These are phyloP conservation scores for Apomyelois bistriatella DNA, from an alignment of 2,888 invertebrate species.

Conservation along the genomic window DNA sequence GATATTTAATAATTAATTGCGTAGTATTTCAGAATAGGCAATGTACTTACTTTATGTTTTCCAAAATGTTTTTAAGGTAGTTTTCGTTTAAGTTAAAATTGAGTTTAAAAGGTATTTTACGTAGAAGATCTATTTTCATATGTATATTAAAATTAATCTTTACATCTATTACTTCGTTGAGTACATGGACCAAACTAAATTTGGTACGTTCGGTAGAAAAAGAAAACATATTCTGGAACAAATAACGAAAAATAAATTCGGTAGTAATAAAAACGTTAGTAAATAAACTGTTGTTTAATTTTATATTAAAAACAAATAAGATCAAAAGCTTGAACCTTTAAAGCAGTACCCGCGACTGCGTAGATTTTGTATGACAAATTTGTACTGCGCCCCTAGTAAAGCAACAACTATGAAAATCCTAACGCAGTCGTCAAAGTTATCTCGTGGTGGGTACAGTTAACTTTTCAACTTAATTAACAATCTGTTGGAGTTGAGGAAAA, in stretches of 20 bases:
- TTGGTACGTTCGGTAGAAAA: constrained; percentile 27
- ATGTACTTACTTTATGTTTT: neutral
- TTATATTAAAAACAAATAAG: no score
- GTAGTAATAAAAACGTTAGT: constrained; percentile 16
- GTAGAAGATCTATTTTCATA: constrained; percentile 7
- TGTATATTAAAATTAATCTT: neutral
- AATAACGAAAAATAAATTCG: constrained; percentile 13
- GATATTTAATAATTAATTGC: neutral
- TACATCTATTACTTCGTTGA: constrained; percentile 17
- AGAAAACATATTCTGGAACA: constrained; percentile 12
- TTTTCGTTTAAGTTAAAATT: neutral
- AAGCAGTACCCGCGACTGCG: no score
- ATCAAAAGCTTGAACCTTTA: no score
- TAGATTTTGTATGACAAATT: no score
- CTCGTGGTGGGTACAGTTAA: no score
- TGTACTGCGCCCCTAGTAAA: no score
- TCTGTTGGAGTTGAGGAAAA: no score
- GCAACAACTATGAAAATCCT: no score
- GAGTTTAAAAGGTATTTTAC: neutral
- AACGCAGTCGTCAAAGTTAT: no score
- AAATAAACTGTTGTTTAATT: constrained; percentile 7
- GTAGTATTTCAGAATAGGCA: neutral
- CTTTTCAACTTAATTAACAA: no score
- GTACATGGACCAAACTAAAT: constrained; percentile 31
- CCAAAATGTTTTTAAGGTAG: neutral